A percentile compares a stretch with the other conserved stretches of the same genome.
These are phyloP conservation scores for Phataginus tetradactyla DNA, from an alignment of 2,797 vertebrate genomes.

Conservation along the genomic window DNA sequence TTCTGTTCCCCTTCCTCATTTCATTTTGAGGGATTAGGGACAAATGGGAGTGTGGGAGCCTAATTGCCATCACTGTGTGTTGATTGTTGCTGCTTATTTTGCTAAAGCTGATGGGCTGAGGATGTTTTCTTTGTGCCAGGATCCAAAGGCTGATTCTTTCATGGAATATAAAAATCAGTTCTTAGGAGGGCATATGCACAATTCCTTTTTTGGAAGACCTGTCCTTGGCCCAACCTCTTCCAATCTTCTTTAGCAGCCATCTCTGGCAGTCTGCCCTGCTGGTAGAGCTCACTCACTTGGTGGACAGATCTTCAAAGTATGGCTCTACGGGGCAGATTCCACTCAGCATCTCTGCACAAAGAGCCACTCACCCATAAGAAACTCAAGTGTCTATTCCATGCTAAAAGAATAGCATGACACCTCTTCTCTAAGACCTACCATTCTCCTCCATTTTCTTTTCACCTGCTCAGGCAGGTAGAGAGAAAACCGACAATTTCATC, in stretches of 20 bases:
- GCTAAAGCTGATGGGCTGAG: neutral
- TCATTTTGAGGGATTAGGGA: neutral
- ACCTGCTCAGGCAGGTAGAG: neutral
- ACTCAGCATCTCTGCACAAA: neutral
- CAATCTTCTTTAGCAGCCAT: neutral
- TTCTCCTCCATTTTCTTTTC: neutral
- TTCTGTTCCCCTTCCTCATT: neutral
- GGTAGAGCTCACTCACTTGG: neutral
- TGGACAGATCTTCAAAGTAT: neutral
- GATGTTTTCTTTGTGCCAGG: neutral
- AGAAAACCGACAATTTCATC: neutral
- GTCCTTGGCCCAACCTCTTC: neutral
- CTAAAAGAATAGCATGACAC: neutral
- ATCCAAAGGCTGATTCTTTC: neutral
- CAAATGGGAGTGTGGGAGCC: neutral
- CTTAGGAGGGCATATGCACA: neutral
- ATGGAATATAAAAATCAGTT: neutral
- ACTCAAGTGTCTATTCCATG: neutral
- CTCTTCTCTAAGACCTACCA: neutral
- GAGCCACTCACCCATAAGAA: neutral
- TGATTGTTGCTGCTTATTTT: neutral
- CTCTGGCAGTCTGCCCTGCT: neutral
- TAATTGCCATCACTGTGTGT: rapidly evolving
- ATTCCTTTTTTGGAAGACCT: neutral
- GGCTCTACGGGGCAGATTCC: neutral